Conservation (phyloP, 1,140 invertebrate species). For the Aplysia californica region DNA sequence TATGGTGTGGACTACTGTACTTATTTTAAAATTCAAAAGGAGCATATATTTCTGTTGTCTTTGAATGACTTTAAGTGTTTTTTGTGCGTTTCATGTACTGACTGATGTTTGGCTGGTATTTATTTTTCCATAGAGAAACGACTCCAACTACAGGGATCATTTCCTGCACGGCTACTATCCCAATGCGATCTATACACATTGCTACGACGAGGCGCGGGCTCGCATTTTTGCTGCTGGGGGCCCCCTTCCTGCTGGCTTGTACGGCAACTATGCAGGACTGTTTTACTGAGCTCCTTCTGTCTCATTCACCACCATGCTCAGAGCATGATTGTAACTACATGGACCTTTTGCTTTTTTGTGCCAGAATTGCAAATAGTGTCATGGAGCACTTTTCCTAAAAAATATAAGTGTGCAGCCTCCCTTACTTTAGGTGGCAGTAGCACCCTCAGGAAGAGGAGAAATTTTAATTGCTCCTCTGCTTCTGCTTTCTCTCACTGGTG, state of each 20-base stretch:
- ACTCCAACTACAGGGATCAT: constrained; percentile 62
- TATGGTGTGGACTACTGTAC: no score
- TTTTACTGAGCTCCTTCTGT: constrained; percentile 56
- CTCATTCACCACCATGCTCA: not conserved
- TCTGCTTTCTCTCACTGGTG: not conserved
- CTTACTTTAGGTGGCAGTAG: no score
- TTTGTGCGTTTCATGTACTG: no score
- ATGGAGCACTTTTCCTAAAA: not conserved
- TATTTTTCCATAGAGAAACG: constrained; percentile 51
- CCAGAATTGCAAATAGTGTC: not conserved
- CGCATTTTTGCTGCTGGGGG: constrained; percentile 94
- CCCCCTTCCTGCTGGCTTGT: constrained; percentile 87
- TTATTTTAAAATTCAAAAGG: no score
- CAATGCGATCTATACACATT: constrained; percentile 94
- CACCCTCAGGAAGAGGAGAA: no score
- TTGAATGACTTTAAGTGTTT: no score
- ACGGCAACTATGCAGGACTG: constrained; percentile 85
- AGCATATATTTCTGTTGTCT: no score
- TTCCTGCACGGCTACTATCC: constrained; percentile 58
- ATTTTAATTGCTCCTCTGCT: no score
- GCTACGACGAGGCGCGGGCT: constrained; percentile 91
- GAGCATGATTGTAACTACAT: not conserved
- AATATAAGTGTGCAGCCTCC: no score
- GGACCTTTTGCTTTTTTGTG: not conserved
- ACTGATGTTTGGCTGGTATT: no score